These are phyloP conservation scores for Drosophila emarginata DNA, from an alignment of 2,888 invertebrate species.

Conservation along the genomic window DNA sequence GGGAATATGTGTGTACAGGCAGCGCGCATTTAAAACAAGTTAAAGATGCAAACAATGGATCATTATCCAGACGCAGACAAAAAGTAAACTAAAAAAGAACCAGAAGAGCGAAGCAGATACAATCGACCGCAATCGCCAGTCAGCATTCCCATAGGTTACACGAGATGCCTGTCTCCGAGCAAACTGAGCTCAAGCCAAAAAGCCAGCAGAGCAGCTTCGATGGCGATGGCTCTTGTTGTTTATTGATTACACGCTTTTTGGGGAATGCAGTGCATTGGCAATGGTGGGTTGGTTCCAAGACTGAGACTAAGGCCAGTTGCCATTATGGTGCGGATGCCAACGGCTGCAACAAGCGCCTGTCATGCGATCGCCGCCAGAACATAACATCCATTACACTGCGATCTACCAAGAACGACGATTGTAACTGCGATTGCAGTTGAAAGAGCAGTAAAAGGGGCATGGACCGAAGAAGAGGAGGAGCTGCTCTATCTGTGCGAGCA, in stretches of 20 bases:
- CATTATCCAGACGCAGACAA: constrained; percentile 79
- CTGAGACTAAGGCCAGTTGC: constrained; percentile 51
- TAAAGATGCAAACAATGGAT: constrained; percentile 82
- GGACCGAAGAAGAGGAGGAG: constrained; percentile 15
- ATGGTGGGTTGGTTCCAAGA: constrained; percentile 37
- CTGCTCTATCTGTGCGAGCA: constrained; percentile 53
- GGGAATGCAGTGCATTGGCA: constrained; percentile 74
- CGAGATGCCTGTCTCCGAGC: constrained; percentile 56
- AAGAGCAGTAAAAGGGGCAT: constrained; percentile 10
- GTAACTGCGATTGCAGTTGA: constrained; percentile 49
- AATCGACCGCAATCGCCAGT: constrained; percentile 72
- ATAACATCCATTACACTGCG: constrained; percentile 77
- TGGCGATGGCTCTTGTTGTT: constrained; percentile 79
- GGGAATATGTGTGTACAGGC: constrained; percentile 52
- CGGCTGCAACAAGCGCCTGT: constrained; percentile 78
- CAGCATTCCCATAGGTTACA: constrained; percentile 75
- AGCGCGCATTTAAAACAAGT: constrained; percentile 80
- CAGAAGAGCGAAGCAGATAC: constrained; percentile 56
- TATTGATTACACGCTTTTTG: constrained; percentile 81
- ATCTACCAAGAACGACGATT: constrained; percentile 55
- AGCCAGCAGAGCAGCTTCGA: constrained; percentile 27
- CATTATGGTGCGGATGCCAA: constrained; percentile 79
- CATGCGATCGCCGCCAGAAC: constrained; percentile 79
- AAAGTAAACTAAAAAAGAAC: constrained; percentile 48
- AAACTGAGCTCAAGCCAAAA: constrained; percentile 24